These are phyloP conservation scores for Ahaetulla prasina DNA, from an alignment of 2,113 vertebrate species.

Conservation along the genomic window DNA sequence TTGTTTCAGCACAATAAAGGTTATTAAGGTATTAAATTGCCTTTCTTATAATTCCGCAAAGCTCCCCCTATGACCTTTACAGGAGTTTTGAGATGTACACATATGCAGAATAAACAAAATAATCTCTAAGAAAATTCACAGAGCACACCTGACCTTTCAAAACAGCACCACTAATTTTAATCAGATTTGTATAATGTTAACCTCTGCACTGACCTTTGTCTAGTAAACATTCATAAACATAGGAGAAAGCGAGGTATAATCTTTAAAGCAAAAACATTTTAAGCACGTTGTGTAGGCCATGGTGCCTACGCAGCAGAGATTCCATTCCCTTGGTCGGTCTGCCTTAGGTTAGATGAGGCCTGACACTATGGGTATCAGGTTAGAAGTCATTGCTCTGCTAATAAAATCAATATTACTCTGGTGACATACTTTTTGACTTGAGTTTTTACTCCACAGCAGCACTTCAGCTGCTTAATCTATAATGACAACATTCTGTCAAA, in stretches of 20 bases:
- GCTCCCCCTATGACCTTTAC: conserved; percentile 71
- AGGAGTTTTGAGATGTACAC: conserved; percentile 65
- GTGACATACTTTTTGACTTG: not conserved
- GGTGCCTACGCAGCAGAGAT: not conserved
- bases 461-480: not conserved
- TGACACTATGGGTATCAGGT: not conserved
- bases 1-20: conserved; percentile 56
- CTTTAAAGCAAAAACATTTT: not conserved
- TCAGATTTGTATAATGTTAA: conserved; percentile 71
- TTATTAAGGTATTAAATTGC: conserved; percentile 58
- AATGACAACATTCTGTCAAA: not conserved
- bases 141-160: conserved; percentile 71
- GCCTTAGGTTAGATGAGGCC: not conserved
- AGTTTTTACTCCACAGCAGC: not conserved
- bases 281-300: not conserved
- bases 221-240: conserved; percentile 52
- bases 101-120: conserved; percentile 77
- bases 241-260: conserved; percentile 32
- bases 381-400: not conserved
- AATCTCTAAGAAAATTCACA: conserved; percentile 74
- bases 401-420: not conserved
- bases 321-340: not conserved
- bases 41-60: conserved; percentile 65
- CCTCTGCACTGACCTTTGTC: conserved; percentile 52
- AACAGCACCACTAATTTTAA: conserved; percentile 70